Conservation (phyloP, 2,888 invertebrate genomes). For the Monopis laevigella region DNA sequence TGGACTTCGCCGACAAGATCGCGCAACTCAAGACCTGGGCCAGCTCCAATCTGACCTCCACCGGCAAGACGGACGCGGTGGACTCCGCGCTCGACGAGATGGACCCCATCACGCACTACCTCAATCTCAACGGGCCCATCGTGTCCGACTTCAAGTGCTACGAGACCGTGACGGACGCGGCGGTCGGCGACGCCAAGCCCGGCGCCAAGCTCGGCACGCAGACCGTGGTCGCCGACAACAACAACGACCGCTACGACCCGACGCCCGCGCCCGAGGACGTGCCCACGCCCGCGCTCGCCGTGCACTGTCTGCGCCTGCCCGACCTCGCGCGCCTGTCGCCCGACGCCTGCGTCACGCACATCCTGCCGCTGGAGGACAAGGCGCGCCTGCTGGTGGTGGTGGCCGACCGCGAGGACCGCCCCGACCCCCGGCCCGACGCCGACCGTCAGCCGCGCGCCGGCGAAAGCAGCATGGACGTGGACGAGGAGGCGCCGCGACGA, state of each 20-base stretch:
- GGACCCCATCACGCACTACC: constrained; percentile 47
- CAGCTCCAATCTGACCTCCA: constrained; percentile 45
- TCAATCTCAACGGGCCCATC: constrained; percentile 55
- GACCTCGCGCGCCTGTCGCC: constrained; percentile 50
- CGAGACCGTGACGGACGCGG: constrained; percentile 46
- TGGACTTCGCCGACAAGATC: constrained; percentile 53
- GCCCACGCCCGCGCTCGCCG: constrained; percentile 53
- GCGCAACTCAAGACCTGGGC: constrained; percentile 56
- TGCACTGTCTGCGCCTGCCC: constrained; percentile 69
- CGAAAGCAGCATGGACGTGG: constrained; percentile 56
- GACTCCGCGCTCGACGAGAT: constrained; percentile 41
- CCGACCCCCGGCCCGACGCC: constrained; percentile 22
- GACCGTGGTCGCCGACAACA: constrained; percentile 41
- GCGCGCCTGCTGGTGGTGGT: constrained; percentile 72
- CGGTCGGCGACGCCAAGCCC: constrained; percentile 29
- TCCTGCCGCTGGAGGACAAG: constrained; percentile 75
- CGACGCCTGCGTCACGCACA: constrained; percentile 67
- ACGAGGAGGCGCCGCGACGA: constrained; percentile 32
- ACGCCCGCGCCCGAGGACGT: constrained; percentile 51
- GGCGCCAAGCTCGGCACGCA: constrained; percentile 41
- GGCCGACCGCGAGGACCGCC: constrained; percentile 38
- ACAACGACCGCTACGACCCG: constrained; percentile 60
- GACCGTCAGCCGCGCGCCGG: constrained; percentile 27
- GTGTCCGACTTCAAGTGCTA: constrained; percentile 58
- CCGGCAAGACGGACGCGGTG: constrained; percentile 51